phyloP scores from a whole-genome alignment of 2,888 invertebrate species.

The Stictocephala bisonia region DNA sequence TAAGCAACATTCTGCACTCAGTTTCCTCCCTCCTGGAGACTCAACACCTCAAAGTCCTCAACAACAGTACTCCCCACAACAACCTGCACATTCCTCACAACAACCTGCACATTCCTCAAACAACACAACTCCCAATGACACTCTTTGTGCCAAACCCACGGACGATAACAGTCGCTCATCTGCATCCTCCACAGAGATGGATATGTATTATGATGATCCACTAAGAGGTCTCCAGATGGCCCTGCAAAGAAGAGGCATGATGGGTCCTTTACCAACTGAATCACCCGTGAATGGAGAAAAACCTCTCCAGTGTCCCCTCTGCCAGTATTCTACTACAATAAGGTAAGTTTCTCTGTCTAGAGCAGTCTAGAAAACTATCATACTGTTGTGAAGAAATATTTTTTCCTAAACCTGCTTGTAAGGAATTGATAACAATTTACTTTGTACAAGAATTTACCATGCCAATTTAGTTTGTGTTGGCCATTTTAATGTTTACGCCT shows the following conservation, averaged over 20 bases:
- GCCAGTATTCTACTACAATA: constrained; percentile 65
- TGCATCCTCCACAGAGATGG: constrained; percentile 7
- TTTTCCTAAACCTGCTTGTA: too few species aligned
- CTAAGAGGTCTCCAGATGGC: constrained; percentile 63
- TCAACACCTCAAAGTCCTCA: background rate
- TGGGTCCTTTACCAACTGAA: constrained; percentile 53
- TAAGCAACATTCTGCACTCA: too few species aligned
- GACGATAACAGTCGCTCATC: constrained; percentile 34
- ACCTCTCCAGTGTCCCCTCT: constrained; percentile 67
- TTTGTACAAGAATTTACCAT: too few species aligned
- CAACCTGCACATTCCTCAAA: background rate
- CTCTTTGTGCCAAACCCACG: background rate
- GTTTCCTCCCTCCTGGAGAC: too few species aligned
- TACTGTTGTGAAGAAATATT: too few species aligned
- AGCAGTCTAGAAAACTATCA: too few species aligned
- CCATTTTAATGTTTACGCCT: too few species aligned
- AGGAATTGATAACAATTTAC: too few species aligned
- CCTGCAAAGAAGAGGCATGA: constrained; percentile 61
- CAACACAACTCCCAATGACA: constrained; percentile 6
- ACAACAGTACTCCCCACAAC: background rate
- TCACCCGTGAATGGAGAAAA: constrained; percentile 52
- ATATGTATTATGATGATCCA: constrained; percentile 60
- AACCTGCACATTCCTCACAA: background rate
- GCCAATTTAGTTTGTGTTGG: too few species aligned
- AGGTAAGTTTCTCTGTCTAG: constrained; percentile 59